Percentiles rank a stretch among this genome's conserved stretches.
phyloP scores from a whole-genome alignment of 2,888 invertebrate species.

The Hydriomena furcata region DNA sequence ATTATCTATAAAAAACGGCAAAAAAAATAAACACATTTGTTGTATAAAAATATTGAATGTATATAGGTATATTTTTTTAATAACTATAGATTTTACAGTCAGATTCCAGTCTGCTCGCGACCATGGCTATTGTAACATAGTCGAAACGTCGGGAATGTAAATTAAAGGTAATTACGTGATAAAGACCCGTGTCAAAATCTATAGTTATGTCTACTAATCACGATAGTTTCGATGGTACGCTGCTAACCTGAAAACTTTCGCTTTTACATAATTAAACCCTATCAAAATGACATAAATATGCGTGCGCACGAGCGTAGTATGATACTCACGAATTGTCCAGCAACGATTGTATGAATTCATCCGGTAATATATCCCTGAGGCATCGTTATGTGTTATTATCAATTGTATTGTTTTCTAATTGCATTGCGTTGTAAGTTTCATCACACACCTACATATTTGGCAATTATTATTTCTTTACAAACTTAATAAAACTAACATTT shows the following conservation, averaged over 20 bases:
- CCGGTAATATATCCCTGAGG: slow-evolving; percentile 51
- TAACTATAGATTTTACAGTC: too few relatives aligned
- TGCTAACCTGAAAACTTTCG: slow-evolving; percentile 34
- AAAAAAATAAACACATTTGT: too few relatives aligned
- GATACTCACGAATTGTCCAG: slow-evolving; percentile 66
- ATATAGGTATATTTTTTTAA: too few relatives aligned
- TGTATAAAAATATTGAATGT: too few relatives aligned
- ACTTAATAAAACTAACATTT: neutral
- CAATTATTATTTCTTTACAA: slow-evolving; percentile 1
- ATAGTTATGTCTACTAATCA: too few relatives aligned
- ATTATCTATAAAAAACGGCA: too few relatives aligned
- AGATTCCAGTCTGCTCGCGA: too few relatives aligned
- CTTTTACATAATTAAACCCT: slow-evolving; percentile 29
- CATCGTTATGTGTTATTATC: slow-evolving; percentile 46
- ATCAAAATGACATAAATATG: slow-evolving; percentile 52
- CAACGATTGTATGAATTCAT: slow-evolving; percentile 56
- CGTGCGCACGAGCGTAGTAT: slow-evolving; percentile 69
- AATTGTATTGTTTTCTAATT: slow-evolving; percentile 55
- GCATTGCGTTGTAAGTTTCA: slow-evolving; percentile 37
- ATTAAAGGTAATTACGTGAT: too few relatives aligned
- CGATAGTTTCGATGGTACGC: too few relatives aligned
- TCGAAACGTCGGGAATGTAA: too few relatives aligned
- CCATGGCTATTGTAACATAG: too few relatives aligned
- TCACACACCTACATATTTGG: slow-evolving; percentile 2
- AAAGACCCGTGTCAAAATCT: too few relatives aligned